Conservation (phyloP, 2,113 vertebrate genomes). For the Triplophysa siluroides region DNA sequence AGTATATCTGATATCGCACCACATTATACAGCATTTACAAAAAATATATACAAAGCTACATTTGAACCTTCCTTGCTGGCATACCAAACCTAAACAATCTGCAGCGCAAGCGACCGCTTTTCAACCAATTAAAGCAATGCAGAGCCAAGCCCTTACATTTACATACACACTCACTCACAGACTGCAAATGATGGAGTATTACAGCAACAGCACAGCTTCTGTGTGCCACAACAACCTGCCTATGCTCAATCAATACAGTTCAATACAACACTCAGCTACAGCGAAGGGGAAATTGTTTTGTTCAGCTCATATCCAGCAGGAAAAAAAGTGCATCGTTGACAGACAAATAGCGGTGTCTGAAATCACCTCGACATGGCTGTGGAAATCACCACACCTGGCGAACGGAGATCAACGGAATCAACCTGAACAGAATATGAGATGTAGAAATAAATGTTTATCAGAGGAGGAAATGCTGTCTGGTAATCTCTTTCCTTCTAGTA, state of each 20-base stretch:
- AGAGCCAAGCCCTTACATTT: not conserved
- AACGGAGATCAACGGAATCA: constrained; percentile 65
- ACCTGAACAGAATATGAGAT: constrained; percentile 58
- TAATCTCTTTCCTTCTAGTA: not conserved
- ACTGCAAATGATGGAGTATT: constrained; percentile 28
- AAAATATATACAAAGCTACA: not conserved
- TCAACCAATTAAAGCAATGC: constrained; percentile 1
- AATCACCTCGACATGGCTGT: constrained; percentile 53
- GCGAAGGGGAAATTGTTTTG: constrained; percentile 48
- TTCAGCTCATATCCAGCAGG: constrained; percentile 29
- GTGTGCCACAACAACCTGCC: constrained; percentile 33
- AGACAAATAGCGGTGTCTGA: constrained; percentile 38
- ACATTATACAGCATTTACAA: no score
- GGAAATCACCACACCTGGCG: constrained; percentile 49
- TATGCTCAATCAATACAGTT: constrained; percentile 58
- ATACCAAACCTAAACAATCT: not conserved
- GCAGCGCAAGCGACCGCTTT: not conserved
- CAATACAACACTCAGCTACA: constrained; percentile 59
- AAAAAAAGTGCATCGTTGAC: constrained; percentile 29
- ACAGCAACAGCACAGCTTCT: constrained; percentile 26
- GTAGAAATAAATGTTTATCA: constrained; percentile 48
- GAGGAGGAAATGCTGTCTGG: no score
- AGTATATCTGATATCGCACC: not conserved
- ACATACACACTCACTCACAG: constrained; percentile 36
- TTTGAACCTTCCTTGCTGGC: not conserved